Evolutionary conservation across 2,797 vertebrate genomes (phyloP).

Genomic region (Chelonia mydas): DNA sequence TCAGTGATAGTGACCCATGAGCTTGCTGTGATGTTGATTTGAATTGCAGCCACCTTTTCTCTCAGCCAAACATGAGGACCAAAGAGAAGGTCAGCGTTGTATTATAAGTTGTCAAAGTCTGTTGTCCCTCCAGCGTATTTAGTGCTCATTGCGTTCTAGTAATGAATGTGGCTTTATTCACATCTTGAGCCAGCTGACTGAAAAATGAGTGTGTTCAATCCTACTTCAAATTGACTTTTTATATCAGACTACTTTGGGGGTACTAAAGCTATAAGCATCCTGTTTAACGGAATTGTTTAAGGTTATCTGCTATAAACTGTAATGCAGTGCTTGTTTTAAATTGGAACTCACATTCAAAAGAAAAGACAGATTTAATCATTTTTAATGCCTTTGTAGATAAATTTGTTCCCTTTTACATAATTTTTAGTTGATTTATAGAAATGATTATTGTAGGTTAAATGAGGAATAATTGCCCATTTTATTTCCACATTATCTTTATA

Average conservation of each 20-base stretch:
- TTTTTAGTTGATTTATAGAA: constrained; percentile 85
- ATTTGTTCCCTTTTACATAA: constrained; percentile 80
- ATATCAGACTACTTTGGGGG: constrained; percentile 76
- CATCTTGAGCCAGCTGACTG: constrained; percentile 78
- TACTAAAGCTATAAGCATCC: constrained; percentile 78
- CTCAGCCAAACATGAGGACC: constrained; percentile 82
- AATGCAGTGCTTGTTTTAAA: constrained; percentile 78
- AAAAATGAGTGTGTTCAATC: constrained; percentile 69
- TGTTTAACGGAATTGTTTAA: constrained; percentile 79
- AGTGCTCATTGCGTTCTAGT: constrained; percentile 67
- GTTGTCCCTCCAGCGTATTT: constrained; percentile 82
- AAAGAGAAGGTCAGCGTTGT: constrained; percentile 79
- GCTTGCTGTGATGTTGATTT: constrained; percentile 83
- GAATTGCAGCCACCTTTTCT: constrained; percentile 86
- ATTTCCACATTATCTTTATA: constrained; percentile 86
- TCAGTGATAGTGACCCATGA: constrained; percentile 86
- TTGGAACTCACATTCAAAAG: constrained; percentile 74
- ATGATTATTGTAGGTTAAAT: constrained; percentile 86
- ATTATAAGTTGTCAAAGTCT: constrained; percentile 83
- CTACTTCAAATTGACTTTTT: constrained; percentile 79
- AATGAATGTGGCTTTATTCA: constrained; percentile 73
- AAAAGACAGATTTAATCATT: constrained; percentile 80
- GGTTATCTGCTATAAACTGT: constrained; percentile 82
- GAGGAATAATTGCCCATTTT: constrained; percentile 89
- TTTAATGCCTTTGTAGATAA: constrained; percentile 83